These are phyloP conservation scores for Channallabes apus DNA, from an alignment of 2,797 vertebrate genomes.

Conservation along the genomic window DNA sequence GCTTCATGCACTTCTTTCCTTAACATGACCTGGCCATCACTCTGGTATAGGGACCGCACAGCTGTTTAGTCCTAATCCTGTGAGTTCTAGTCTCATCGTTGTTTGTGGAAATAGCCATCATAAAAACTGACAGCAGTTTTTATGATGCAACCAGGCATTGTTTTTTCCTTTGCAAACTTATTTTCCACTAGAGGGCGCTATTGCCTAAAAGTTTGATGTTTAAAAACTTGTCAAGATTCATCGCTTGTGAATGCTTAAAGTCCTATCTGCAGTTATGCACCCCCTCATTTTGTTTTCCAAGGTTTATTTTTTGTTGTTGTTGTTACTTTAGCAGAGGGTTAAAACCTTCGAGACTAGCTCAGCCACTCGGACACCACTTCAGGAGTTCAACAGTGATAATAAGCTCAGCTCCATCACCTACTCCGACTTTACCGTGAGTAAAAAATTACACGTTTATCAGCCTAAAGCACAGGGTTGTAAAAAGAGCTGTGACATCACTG, in stretches of 20 bases:
- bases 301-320: not conserved
- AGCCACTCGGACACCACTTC: constrained; percentile 48
- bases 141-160: no score
- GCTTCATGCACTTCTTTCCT: no score
- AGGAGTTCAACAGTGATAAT: constrained; percentile 57
- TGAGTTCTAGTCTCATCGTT: no score
- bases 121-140: no score
- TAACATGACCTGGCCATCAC: no score
- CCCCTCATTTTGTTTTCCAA: not conserved
- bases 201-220: not conserved
- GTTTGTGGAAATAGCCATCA: no score
- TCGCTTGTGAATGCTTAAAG: not conserved
- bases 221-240: not conserved
- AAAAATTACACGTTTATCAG: not conserved
- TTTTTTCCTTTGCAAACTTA: not conserved
- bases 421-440: constrained; percentile 60
- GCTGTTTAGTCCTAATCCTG: no score
- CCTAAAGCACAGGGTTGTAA: not conserved
- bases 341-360: constrained; percentile 43
- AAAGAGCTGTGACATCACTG: not conserved
- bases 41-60: no score
- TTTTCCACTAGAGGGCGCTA: constrained; percentile 16
- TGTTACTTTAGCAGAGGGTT: constrained; percentile 33
- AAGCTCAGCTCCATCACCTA: constrained; percentile 50
- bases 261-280: not conserved